These are phyloP conservation scores for Ophioderma brevispina DNA, from an alignment of 35 echinoderm and acorn worm species.

Conservation along the genomic window DNA sequence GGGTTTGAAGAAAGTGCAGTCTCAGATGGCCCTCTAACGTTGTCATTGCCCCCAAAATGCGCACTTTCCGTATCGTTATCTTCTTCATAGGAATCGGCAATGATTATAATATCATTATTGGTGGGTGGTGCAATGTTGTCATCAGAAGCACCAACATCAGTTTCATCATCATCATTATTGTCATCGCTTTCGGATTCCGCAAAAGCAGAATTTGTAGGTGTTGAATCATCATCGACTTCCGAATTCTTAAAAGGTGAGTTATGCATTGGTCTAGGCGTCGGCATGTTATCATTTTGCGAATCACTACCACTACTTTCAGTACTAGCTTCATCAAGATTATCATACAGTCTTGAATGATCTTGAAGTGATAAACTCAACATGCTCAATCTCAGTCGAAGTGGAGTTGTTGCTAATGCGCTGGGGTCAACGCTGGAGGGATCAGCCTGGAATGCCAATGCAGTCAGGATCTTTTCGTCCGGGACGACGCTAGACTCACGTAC, in stretches of 20 bases:
- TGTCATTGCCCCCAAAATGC: not conserved
- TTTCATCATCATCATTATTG: not conserved
- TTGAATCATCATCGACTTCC: not conserved
- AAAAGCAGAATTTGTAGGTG: not conserved
- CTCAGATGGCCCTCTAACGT: not conserved
- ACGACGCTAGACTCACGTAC: slow-evolving; percentile 70
- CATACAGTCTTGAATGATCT: slow-evolving; percentile 2
- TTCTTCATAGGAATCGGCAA: too few relatives aligned
- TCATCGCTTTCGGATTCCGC: not conserved
- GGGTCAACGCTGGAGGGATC: slow-evolving; percentile 88
- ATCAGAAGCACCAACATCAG: too few relatives aligned
- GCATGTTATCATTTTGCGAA: not conserved
- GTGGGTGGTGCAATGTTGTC: not conserved
- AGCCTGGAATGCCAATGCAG: slow-evolving; percentile 92
- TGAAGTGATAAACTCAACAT: slow-evolving; percentile 54
- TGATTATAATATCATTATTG: not conserved
- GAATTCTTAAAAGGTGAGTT: not conserved
- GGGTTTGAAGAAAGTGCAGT: not conserved
- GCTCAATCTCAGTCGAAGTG: slow-evolving; percentile 39
- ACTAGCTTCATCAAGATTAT: not conserved
- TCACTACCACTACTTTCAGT: slow-evolving; percentile 12
- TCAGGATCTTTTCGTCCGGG: slow-evolving; percentile 95
- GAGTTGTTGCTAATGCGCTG: slow-evolving; percentile 52
- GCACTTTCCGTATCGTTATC: not conserved
- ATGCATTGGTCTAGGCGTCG: not conserved